Percentiles rank a stretch among this genome's conserved stretches.
phyloP scores from a whole-genome alignment of 2,113 vertebrate species.

The Naja naja region DNA sequence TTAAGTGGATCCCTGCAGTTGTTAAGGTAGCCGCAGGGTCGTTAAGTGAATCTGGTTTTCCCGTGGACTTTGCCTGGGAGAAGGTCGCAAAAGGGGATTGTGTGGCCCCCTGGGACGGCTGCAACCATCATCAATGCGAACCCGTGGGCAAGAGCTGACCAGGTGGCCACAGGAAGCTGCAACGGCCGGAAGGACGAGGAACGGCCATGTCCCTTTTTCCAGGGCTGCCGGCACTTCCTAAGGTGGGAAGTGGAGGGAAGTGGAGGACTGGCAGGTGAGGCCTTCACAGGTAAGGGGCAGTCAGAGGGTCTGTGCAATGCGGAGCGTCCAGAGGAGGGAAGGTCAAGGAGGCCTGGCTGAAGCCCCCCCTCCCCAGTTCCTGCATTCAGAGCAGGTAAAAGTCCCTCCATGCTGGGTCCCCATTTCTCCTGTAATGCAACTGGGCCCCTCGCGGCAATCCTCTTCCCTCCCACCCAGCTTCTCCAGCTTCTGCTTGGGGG shows the following conservation, averaged over 20 bases:
- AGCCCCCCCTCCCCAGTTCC: background rate
- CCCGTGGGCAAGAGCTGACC: background rate
- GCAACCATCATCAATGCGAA: background rate
- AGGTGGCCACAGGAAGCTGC: too few species aligned
- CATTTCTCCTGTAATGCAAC: background rate
- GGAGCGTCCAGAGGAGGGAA: background rate
- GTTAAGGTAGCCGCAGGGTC: too few species aligned
- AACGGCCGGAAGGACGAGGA: background rate
- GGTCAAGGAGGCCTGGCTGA: background rate
- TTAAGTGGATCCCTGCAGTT: too few species aligned
- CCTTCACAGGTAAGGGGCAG: background rate
- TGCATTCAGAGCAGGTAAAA: background rate
- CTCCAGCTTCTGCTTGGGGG: background rate
- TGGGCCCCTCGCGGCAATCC: background rate
- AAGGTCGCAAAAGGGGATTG: too few species aligned
- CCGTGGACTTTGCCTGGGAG: background rate
- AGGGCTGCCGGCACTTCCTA: background rate
- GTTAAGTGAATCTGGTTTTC: background rate
- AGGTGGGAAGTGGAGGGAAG: too few species aligned
- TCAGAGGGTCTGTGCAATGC: fast-evolving
- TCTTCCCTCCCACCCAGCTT: background rate
- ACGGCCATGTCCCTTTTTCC: background rate
- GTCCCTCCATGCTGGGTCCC: too few species aligned
- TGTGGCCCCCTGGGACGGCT: too few species aligned
- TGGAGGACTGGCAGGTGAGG: background rate